phyloP scores from a whole-genome alignment of 2,113 vertebrate genomes.

The Mungos mungo region DNA sequence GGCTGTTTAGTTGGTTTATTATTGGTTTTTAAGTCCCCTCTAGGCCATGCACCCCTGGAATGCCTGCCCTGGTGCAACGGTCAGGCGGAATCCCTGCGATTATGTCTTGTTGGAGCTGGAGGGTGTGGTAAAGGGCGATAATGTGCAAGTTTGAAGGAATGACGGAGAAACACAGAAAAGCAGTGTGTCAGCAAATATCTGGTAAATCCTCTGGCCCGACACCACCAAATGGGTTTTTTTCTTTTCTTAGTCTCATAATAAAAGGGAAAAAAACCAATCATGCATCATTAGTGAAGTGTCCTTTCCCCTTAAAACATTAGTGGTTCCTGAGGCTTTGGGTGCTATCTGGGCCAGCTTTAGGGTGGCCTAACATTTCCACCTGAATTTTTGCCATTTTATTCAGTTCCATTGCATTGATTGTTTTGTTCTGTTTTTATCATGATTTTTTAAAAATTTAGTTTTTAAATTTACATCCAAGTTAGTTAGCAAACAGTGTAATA shows the following conservation, averaged over 20 bases:
- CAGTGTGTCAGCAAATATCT: constrained; percentile 32
- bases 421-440: too few relatives aligned
- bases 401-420: not conserved
- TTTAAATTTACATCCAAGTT: too few relatives aligned
- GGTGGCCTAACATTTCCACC: not conserved
- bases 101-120: not conserved
- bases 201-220: constrained; percentile 22
- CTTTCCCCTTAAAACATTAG: constrained; percentile 5
- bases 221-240: not conserved
- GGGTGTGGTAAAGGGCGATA: not conserved
- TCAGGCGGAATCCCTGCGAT: not conserved
- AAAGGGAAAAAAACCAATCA: not conserved
- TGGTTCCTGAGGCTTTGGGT: not conserved
- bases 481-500: too few relatives aligned
- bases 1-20: constrained; percentile 16
- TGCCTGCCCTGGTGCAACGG: not conserved
- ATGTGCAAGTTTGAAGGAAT: not conserved
- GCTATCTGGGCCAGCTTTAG: not conserved
- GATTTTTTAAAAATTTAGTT: too few relatives aligned
- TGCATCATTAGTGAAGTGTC: not conserved
- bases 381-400: not conserved
- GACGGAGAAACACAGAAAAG: not conserved
- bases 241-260: not conserved
- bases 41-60: not conserved
- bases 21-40: not conserved